Evolutionary conservation across 35 echinoderm and acorn worm species (phyloP), one percentile per base, ranked within the genome.

Genomic region (Hemicentrotus pulcherrimus): DNA sequence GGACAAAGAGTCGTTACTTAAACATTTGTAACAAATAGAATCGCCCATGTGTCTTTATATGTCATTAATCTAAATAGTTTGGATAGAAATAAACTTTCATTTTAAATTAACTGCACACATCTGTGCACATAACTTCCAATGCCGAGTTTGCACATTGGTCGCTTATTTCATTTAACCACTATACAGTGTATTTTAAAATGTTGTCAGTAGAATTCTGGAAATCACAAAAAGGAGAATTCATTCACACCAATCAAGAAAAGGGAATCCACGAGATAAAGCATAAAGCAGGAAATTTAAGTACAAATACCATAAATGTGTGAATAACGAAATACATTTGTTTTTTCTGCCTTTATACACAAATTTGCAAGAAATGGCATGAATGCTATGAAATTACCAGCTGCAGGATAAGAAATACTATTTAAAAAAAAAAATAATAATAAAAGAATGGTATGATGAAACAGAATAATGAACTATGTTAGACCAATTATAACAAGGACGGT

Each of bases 281-380:
- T 78, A n/a, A n/a, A n/a, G 65, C 19, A 78, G n/a, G 28, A n/a
- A 28, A 78, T 22, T 78, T 78, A 78, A 78, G 65, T 78, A 78
- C 65, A 78, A 78, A 78, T 78, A 78, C 65, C 24, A 78, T 78
- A 78, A 78, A 78, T 78, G 19, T 78, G 65, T 78, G 65, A 78
- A 78, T 15, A 78, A 78, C 65, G 65, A n/a, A 78, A 24, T 78
- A 78, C 18, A 78, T 22, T 78, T 8, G 65, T 28, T 78, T 55
- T 55, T 78, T 22, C 31, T 90, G 46, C 88, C 15, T 33, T 15
- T 90, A 24, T n/a, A 93, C 16, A 93, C 30, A 58, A 31, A 48
- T 58, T 93, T 93, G 91, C 91, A 93, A 93, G 91, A 93, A 58
- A 50, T 58, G 91, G 91, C 91, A 93, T 93, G 48, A 93, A 93